Evolutionary conservation across 2,113 vertebrate genomes (phyloP), one percentile per base, ranked within the genome.

Genomic region (Xiphophorus maculatus): DNA sequence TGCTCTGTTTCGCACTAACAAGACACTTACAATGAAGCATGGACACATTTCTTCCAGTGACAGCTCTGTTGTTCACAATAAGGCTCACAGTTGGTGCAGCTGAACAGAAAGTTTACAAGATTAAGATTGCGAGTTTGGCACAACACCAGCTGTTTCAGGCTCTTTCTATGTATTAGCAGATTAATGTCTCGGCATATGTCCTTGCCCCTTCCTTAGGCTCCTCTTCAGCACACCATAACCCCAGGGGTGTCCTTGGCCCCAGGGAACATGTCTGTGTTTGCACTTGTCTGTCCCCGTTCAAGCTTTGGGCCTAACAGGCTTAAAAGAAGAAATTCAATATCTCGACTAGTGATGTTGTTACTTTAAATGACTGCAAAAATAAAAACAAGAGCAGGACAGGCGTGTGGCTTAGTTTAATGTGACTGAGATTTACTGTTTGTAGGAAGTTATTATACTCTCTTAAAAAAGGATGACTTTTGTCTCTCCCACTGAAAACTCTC

Each of bases 31-130:
- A 82, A 76, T 85, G 80, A 87, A 82, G 81, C 84, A 81, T 81
- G 76, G 77, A 85, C 79, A 71, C 14, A 70, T 77, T 78, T 84
- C 83, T 68, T 30, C 66, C 48, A 17, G 69, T 69, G 80, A 78
- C 81, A 87, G 77, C 71, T 74, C 80, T 77, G 85, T 85, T 82
- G 84, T 69, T 86, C 81, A 80, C 75, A 81, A 82, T 80, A 71
- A 79, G 81, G 75, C 77, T 72, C 74, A 67, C 63, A 87, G 71
- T 81, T 71, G 28, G 67, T 76, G 75, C 79, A 80, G 71, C 71
- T 81, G 63, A 88, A 74, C 79, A 82, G 82, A 85, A 89, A 87
- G 90, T 85, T 89, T 77, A 87, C 87, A 74, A 83, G 80, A 90
- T 92, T 89, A 87, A 83, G 69, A 86, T 66, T 74, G 68, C 65